Evolutionary conservation across 2,797 vertebrate genomes (phyloP).

Genomic region (Hydrocynus forskahlii): DNA sequence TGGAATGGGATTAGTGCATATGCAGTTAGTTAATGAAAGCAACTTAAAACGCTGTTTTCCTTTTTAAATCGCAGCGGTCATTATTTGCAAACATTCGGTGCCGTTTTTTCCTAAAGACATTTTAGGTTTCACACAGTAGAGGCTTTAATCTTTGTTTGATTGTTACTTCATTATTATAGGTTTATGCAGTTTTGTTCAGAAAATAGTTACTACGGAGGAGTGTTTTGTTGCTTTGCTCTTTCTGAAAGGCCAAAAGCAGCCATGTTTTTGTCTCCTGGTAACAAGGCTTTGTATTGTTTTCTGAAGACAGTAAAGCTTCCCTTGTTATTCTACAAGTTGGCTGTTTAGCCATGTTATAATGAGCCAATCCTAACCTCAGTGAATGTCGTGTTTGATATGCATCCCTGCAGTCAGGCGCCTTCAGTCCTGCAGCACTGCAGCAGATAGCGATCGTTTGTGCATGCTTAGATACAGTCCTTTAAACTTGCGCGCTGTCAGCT

Average conservation of each 20-base stretch:
- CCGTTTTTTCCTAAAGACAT: constrained; percentile 59
- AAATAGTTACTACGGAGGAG: background rate
- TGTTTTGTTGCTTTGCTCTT: constrained; percentile 1
- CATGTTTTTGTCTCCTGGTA: constrained; percentile 19
- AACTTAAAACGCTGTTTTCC: constrained; percentile 62
- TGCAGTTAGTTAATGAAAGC: constrained; percentile 62
- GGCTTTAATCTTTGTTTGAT: constrained; percentile 62
- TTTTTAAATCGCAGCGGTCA: constrained; percentile 49
- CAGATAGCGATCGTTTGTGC: constrained; percentile 65
- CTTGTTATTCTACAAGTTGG: constrained; percentile 26
- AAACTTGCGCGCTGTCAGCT: constrained; percentile 60
- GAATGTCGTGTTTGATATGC: constrained; percentile 66
- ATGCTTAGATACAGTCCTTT: constrained; percentile 71
- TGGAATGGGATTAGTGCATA: constrained; percentile 68
- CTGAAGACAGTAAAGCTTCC: constrained; percentile 33
- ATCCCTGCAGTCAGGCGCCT: constrained; percentile 63
- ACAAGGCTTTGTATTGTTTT: background rate
- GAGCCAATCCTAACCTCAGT: constrained; percentile 67
- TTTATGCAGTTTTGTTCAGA: constrained; percentile 7
- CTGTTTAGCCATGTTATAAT: constrained; percentile 57
- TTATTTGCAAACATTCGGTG: constrained; percentile 65
- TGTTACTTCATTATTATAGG: constrained; percentile 47
- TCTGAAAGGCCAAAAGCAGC: background rate
- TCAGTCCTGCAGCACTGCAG: constrained; percentile 50
- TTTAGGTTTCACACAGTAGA: constrained; percentile 63